Percentiles rank a stretch among this genome's conserved stretches.
Evolutionary conservation across 2,113 vertebrate species (phyloP).

Genomic region (Mugil cephalus): DNA sequence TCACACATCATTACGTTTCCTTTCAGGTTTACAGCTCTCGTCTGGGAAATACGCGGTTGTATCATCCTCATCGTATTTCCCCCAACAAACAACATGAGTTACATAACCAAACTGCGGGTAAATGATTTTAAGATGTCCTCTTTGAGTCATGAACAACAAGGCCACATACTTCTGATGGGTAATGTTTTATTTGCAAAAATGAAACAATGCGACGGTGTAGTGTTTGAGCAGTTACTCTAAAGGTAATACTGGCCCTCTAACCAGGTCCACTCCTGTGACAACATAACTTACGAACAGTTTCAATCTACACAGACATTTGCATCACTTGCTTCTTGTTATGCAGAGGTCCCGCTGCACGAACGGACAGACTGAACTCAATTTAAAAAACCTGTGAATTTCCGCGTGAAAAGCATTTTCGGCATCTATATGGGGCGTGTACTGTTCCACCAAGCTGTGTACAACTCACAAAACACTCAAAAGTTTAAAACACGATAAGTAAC

Average conservation of each 20-base stretch:
- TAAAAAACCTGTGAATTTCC: constrained; percentile 5
- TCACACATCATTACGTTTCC: background rate
- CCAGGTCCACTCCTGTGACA: constrained; percentile 47
- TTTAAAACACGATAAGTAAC: constrained; percentile 17
- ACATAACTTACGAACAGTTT: constrained; percentile 27
- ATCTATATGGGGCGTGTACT: background rate
- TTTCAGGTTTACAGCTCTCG: constrained; percentile 6
- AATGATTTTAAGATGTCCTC: background rate
- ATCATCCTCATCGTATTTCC: background rate
- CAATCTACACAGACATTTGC: constrained; percentile 13
- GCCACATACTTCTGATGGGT: background rate
- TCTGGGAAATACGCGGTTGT: accelerated
- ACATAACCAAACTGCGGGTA: background rate
- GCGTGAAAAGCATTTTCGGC: constrained; percentile 10
- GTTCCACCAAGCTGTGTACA: background rate
- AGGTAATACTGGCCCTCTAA: constrained; percentile 63
- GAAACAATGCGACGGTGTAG: constrained; percentile 71
- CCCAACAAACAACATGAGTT: background rate
- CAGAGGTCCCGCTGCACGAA: constrained; percentile 22
- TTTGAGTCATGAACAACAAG: background rate
- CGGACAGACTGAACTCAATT: background rate
- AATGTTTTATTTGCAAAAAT: constrained; percentile 73
- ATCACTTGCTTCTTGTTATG: constrained; percentile 14
- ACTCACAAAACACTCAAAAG: constrained; percentile 4
- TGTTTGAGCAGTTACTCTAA: constrained; percentile 62